Evolutionary conservation across 2,113 vertebrate species (phyloP), one percentile per base, ranked within the genome.

Genomic region (Amazona vittata): DNA sequence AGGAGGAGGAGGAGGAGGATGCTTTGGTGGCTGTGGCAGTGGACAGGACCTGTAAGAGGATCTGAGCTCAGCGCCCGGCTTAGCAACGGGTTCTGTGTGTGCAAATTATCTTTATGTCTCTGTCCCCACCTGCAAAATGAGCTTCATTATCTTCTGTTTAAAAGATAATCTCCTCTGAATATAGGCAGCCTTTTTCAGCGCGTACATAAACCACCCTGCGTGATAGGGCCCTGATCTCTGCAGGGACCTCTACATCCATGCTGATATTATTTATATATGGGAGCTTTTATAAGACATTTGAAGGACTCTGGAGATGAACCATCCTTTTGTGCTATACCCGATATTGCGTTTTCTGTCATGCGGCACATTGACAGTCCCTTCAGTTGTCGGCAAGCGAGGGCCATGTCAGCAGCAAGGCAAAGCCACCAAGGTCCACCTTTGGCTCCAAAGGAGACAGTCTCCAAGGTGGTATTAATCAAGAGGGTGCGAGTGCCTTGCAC

Each of bases 101-200:
- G 81, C 93, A 93, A 80, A 95, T 93, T 83, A 70, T 96, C 89
- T 92, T 90, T 86, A 77, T 93, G 78, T 52, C 76, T 83, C 77
- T 73, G 82, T 86, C 77, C 93, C 85, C 93, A 96, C 88, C 95
- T 96, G 93, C 93, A 89, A 81, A 90, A 93, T 92, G 89, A 93
- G 88, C 63, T 91, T 93, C 81, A 89, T 96, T 95, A 93, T 96
- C 94, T 95, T 11, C 81, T 91, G 76, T 86, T 91, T 89, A 57
- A 94, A 94, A 91, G 83, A 91, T 83, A 71, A 86, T 78, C 93
- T 79, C 91, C 85, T 67, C 82, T 63, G 89, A 86, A 47, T 62
- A 44, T 15, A 49, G 88, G 67, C 52, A 44, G 85, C 73, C 71
- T 59, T 68, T 89, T 71, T 11, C 84, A 55, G 9, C 41, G 4